Evolutionary conservation across 2,113 vertebrate genomes (phyloP), one percentile per base, ranked within the genome.

Genomic region (Ameiurus melas): DNA sequence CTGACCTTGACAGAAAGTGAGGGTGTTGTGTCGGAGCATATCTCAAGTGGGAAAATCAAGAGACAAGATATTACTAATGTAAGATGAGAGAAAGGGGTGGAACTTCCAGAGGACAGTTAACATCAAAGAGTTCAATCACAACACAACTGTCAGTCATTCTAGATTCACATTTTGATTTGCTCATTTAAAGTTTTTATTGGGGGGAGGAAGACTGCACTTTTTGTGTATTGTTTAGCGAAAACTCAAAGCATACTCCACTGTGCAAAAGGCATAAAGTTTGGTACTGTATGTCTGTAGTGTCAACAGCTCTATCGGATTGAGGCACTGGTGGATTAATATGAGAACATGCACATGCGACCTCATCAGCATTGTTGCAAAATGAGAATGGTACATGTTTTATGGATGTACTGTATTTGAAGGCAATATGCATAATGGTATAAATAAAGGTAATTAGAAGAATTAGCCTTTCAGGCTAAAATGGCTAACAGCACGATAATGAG

Each of bases 371-470:
- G 43, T 78, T 70, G 33, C 20, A 58, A n/a, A 70, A 68, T 36
- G 17, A 68, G 0, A n/a, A 57, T 58, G 51, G 7, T 81, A 27
- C 55, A 85, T 58, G 57, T 22, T 62, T 43, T 70, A 57, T 70
- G 6, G 39, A 86, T 36, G 30, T 33, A 30, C 20, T 78, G 10
- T 53, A 51, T 78, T 68, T 87, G 51, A 25, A 73, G 51, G 62
- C 43, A 57, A 6, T 19, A 39, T 47, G 55, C 80, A 71, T 30
- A 85, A 68, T 57, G 39, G 70, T 89, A 91, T 68, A 71, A 88
- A n/a, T 71, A 85, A 87, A 78, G 68, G 75, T 82, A 57, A 93
- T 92, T 93, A 71, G 90, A 86, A 92, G 93, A 92, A 93, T 81
- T 89, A 51, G 84, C 64, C 22, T 85, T 33, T 71, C 16, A 19